Percentiles rank a stretch among this genome's conserved stretches.
phyloP scores from a whole-genome alignment of 2,888 invertebrate genomes.

The Resseliella maxima region DNA sequence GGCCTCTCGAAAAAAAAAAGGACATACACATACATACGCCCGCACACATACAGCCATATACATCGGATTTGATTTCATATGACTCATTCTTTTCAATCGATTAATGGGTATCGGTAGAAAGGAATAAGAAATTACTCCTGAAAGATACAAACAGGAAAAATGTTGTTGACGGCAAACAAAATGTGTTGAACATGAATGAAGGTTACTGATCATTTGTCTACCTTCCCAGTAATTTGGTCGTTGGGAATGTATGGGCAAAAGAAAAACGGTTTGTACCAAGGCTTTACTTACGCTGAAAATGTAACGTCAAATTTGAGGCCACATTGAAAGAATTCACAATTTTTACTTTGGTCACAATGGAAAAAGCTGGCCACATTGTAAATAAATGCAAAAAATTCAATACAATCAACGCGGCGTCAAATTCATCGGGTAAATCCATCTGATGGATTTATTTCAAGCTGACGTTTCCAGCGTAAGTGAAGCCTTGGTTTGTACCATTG shows the following conservation, averaged over 20 bases:
- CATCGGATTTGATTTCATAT: neutral
- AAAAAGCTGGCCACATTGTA: no score
- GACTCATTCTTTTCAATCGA: neutral
- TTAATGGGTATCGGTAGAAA: neutral
- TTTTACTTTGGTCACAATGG: no score
- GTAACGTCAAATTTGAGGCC: no score
- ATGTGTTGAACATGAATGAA: neutral
- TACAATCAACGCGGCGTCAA: no score
- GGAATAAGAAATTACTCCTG: neutral
- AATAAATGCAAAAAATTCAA: no score
- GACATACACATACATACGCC: neutral
- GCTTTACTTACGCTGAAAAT: no score
- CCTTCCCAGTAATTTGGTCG: neutral
- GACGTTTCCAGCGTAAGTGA: no score
- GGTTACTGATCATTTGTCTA: neutral
- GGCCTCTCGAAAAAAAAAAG: neutral
- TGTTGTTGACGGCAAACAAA: neutral
- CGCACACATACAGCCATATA: neutral
- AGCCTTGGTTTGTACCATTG: no score
- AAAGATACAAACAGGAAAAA: neutral
- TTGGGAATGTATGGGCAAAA: neutral
- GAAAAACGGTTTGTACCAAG: no score
- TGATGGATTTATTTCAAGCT: no score
- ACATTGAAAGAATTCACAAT: no score
- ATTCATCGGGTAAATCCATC: no score